Evolutionary conservation across 2,888 invertebrate species (phyloP), one percentile per base, ranked within the genome.

Genomic region (Meteorus cinctellus): DNA sequence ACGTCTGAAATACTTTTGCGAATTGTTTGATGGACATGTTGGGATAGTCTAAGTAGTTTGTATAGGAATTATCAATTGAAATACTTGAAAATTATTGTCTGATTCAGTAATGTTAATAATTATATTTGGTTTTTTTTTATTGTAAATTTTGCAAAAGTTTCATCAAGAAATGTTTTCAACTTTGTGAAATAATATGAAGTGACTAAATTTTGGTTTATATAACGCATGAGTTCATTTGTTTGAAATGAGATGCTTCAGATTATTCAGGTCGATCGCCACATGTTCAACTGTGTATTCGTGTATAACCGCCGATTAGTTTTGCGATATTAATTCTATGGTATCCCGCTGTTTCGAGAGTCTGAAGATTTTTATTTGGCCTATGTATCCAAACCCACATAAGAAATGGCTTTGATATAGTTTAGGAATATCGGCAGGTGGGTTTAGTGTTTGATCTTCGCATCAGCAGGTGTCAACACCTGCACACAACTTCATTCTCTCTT

Each of bases 381-480:
- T 10, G 24, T 19, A 1, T 55, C 8, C 10, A 10, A 1, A 19
- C n/a, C 2, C n/a, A 55, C 19, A 36, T 36, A 65, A 16, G 12
- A 14, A 34, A 63, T 36, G 19, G 55, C 24, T 19, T 19, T 6
- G 19, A 55, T 55, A 24, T 19, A 55, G 55, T 19, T n/a, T 55
- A 55, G n/a, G 8, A 19, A 55, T 19, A 55, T 55, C 19, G 27
- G 67, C 67, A 67, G 67, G 67, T 67, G 67, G 2, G 31, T 62
- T 34, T 55, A 19, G n/a, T n/a, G 8, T 55, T 55, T 48, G 41
- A 45, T 67, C 41, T 27, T 41, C 63, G 14, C 73, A 62, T 27
- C 34, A 51, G 73, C 78, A 78, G 77, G 77, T 78, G 72, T 29
- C 34, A 72, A 62, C 74, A 76, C 78, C 78, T 78, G 76, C 19